Base-by-base conservation (phyloP, 2,888 invertebrate species). In the Caradrina kadenii region DNA sequence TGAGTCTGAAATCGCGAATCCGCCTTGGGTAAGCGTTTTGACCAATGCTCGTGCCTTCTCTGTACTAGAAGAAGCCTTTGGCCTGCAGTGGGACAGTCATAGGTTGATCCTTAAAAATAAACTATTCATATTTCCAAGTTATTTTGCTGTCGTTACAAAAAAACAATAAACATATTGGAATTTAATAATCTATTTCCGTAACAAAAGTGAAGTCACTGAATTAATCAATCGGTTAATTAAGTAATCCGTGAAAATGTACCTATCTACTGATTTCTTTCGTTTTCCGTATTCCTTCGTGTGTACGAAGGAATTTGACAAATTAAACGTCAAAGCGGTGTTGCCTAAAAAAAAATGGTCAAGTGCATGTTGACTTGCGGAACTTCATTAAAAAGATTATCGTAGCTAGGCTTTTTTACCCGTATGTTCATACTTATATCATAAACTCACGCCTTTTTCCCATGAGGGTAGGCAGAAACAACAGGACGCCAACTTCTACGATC, bases 261-360 rank as follows among this genome's bases (percentile, higher is more conserved):
- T 2, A 35, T 6, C 35, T 35, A 35, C 35, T 35, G 35, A 0
- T 8, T 50, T 48, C 10, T 55, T 35, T 15, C n/a, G 31, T 54
- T 1, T 73, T 73, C 76, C 76, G 56, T 56, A 13, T n/a, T n/a
- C n/a, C 17, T 42, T 49, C 13, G 22, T 55, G 48, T n/a, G n/a
- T n/a, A n/a, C n/a, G 66, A 54, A 42, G 19, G 5, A 72, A 73
- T 59, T 50, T 56, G 17, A 39, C 17, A 19, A 35, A 15, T 4
- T 31, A 19, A 69, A 50, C 10, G 19, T 10, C 10, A 26, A 45
- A 45, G 10, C 35, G 26, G 17, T 39, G 35, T 53, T 35, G 35
- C 22, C 15, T 15, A 1, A 26, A 58, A 58, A 45, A n/a, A 11
- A 15, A 0, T 2, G n/a, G 63, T 6, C 10, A 42, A 26, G 22